Percentiles rank a stretch among this genome's conserved stretches.
Conservation (phyloP, 1,140 invertebrate genomes). For the Carposina sasakii region DNA sequence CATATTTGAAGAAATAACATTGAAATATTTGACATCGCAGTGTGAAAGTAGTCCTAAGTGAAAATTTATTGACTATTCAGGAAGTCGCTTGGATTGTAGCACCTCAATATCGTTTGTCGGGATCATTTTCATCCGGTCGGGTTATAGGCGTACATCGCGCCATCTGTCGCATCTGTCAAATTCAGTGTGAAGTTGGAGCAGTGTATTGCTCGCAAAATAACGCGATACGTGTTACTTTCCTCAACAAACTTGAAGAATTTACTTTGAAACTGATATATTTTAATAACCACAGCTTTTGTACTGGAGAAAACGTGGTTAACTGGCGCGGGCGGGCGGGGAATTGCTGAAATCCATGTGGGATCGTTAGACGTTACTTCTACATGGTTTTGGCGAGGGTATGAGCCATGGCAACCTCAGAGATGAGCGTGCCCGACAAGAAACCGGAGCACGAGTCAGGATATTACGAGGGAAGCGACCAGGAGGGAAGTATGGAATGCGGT, state of each 20-base stretch:
- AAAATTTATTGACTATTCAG: conserved; percentile 31
- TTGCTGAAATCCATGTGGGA: background rate
- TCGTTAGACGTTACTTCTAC: conserved; percentile 23
- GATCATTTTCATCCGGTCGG: conserved; percentile 46
- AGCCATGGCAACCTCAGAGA: conserved; percentile 65
- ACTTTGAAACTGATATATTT: background rate
- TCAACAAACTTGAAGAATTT: conserved; percentile 41
- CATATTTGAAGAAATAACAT: conserved; percentile 24
- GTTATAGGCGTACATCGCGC: conserved; percentile 43
- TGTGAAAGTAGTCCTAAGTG: conserved; percentile 49
- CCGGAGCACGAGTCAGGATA: conserved; percentile 69
- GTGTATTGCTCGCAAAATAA: conserved; percentile 47
- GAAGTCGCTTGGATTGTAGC: conserved; percentile 18
- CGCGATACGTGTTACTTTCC: conserved; percentile 62
- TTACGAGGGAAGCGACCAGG: conserved; percentile 68
- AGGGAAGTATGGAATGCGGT: conserved; percentile 65
- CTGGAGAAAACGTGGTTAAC: no score
- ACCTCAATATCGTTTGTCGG: conserved; percentile 16
- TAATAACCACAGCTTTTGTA: no score
- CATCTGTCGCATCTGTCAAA: conserved; percentile 39
- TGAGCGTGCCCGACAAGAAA: conserved; percentile 66
- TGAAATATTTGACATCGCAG: conserved; percentile 50
- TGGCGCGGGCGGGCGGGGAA: no score
- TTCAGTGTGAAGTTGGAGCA: conserved; percentile 41
- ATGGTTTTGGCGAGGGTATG: conserved; percentile 51